phyloP scores from a whole-genome alignment of 2,113 vertebrate genomes.

The Eira barbara region DNA sequence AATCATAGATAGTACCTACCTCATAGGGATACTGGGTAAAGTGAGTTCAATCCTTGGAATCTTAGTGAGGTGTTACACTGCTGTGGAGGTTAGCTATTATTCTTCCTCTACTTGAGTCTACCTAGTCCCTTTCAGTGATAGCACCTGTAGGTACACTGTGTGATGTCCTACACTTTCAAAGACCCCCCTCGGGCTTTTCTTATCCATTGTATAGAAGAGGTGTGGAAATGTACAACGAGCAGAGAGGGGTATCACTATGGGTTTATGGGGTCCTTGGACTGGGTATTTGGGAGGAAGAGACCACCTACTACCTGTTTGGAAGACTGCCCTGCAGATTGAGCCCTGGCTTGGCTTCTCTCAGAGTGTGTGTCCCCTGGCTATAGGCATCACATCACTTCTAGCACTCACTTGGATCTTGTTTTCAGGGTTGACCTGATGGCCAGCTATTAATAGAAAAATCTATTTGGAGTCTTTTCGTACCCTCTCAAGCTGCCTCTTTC shows the following conservation, averaged over 20 bases:
- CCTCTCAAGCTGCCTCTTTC: background rate
- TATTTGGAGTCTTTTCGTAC: background rate
- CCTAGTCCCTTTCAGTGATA: background rate
- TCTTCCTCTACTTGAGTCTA: background rate
- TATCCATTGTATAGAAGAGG: background rate
- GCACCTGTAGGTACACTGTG: background rate
- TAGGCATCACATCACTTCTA: background rate
- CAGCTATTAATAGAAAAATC: background rate
- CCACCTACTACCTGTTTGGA: background rate
- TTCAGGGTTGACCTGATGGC: background rate
- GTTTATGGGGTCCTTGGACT: background rate
- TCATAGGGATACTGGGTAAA: background rate
- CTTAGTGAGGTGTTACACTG: background rate
- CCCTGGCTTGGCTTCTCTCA: background rate
- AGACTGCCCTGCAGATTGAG: background rate
- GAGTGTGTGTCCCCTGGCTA: background rate
- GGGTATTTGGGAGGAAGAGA: background rate
- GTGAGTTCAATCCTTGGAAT: background rate
- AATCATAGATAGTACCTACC: background rate
- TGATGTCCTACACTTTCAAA: conserved; percentile 45
- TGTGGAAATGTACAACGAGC: background rate
- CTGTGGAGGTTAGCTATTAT: background rate
- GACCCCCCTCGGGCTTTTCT: background rate
- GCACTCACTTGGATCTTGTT: background rate
- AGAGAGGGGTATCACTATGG: background rate